These are phyloP conservation scores for Syndactyla subalaris DNA, from an alignment of 2,797 vertebrate genomes.

Conservation along the genomic window DNA sequence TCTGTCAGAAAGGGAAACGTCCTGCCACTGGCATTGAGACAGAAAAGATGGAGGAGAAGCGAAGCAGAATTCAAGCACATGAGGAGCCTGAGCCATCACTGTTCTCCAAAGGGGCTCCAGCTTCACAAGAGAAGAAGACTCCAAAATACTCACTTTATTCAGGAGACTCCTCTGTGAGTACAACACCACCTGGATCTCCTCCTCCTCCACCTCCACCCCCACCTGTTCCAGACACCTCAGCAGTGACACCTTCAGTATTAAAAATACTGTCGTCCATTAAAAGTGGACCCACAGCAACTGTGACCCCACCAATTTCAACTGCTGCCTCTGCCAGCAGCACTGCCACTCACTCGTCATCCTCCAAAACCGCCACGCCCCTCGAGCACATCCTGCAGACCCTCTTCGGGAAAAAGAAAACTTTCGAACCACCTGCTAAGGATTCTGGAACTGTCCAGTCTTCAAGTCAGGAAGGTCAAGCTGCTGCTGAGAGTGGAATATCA, in stretches of 20 bases:
- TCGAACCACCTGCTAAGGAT: slow-evolving; percentile 77
- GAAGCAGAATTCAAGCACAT: slow-evolving; percentile 77
- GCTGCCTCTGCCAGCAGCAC: slow-evolving; percentile 43
- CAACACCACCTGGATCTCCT: slow-evolving; percentile 83
- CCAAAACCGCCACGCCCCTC: slow-evolving; percentile 80
- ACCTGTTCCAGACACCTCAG: slow-evolving; percentile 61
- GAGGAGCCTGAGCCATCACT: slow-evolving; percentile 79
- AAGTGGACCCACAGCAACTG: slow-evolving; percentile 48
- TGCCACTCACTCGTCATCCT: slow-evolving; percentile 3
- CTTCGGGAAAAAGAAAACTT: slow-evolving; percentile 84
- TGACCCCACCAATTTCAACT: slow-evolving; percentile 4
- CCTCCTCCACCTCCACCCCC: slow-evolving; percentile 73
- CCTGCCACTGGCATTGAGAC: slow-evolving; percentile 74
- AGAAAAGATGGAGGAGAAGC: slow-evolving; percentile 85
- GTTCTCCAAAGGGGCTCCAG: slow-evolving; percentile 68
- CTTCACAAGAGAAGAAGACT: slow-evolving; percentile 80
- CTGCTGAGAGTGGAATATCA: slow-evolving; percentile 53
- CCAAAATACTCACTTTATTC: slow-evolving; percentile 80
- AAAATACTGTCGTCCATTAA: slow-evolving; percentile 72
- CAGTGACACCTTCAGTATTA: slow-evolving; percentile 72
- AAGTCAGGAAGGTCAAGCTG: slow-evolving; percentile 54
- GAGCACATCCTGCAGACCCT: slow-evolving; percentile 91
- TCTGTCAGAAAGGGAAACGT: slow-evolving; percentile 91
- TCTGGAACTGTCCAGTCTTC: slow-evolving; percentile 26
- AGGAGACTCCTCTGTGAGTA: slow-evolving; percentile 74